Percentiles rank a stretch among this genome's conserved stretches.
These are phyloP conservation scores for Noctua janthina DNA, from an alignment of 2,888 invertebrate species.

Conservation along the genomic window DNA sequence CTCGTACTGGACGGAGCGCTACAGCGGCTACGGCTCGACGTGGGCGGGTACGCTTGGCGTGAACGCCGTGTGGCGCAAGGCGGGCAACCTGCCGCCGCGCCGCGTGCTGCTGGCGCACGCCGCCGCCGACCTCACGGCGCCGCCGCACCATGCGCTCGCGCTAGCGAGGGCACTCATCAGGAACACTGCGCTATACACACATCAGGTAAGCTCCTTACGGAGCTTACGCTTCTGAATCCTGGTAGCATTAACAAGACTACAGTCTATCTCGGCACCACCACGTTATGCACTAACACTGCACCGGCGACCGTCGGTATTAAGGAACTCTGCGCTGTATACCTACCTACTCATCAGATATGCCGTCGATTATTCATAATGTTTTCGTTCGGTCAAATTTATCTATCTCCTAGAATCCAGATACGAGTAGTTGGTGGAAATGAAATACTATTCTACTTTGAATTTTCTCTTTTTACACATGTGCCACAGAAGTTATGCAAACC, in stretches of 20 bases:
- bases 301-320: neutral
- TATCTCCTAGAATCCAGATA: neutral
- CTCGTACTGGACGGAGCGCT: constrained; percentile 97
- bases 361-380: neutral
- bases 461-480: neutral
- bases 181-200: constrained; percentile 95
- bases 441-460: neutral
- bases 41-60: constrained; percentile 93
- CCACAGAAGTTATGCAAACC: neutral
- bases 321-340: neutral
- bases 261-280: neutral
- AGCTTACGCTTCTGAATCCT: too few relatives aligned
- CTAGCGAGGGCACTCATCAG: constrained; percentile 95
- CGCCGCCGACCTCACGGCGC: constrained; percentile 95
- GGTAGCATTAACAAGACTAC: neutral
- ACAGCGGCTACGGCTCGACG: constrained; percentile 95
- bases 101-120: constrained; percentile 94
- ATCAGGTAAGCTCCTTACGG: constrained; percentile 73
- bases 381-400: neutral
- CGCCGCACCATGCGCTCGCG: constrained; percentile 96
- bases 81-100: constrained; percentile 92
- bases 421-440: neutral
- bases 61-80: constrained; percentile 94
- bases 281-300: neutral
- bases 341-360: neutral